Percentiles rank a stretch among this genome's conserved stretches.
Evolutionary conservation across 2,888 invertebrate species (phyloP).

Genomic region (Dyspetes luteomarginatus): DNA sequence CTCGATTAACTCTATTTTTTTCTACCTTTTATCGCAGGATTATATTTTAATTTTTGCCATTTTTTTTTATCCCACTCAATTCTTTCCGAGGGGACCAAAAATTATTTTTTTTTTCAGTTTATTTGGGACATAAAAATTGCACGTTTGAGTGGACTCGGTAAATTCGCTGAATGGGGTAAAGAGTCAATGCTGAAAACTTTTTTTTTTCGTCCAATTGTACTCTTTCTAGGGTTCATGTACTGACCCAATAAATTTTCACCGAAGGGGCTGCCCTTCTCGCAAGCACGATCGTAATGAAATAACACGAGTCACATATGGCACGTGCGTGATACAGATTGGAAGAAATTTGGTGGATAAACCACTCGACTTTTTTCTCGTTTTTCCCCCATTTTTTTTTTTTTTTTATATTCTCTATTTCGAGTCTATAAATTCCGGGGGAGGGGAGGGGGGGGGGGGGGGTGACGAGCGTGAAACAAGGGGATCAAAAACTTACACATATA

Average conservation of each 20-base stretch:
- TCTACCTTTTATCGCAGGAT: no score
- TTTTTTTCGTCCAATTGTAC: no score
- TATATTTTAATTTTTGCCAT: no score
- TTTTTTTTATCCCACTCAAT: neutral
- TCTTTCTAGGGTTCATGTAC: slow-evolving; percentile 6
- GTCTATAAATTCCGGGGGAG: neutral
- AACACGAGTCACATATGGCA: slow-evolving; percentile 51
- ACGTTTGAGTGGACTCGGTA: slow-evolving; percentile 19
- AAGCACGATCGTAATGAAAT: slow-evolving; percentile 32
- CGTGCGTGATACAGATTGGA: slow-evolving; percentile 36
- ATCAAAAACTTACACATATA: no score
- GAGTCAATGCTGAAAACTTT: slow-evolving; percentile 44
- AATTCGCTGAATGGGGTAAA: slow-evolving; percentile 57
- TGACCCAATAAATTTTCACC: slow-evolving; percentile 54
- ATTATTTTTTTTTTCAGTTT: neutral
- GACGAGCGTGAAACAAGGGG: slow-evolving; percentile 10
- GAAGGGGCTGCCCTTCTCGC: neutral
- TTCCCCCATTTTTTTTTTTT: slow-evolving; percentile 3
- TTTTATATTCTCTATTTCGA: neutral
- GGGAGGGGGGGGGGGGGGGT: neutral
- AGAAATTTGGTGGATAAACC: slow-evolving; percentile 34
- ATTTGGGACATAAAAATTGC: slow-evolving; percentile 2
- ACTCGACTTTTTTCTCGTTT: slow-evolving; percentile 27
- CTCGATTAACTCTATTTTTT: no score
- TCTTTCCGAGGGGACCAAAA: neutral